Conservation (phyloP, 2,888 invertebrate genomes). For the Thecophora atra region DNA sequence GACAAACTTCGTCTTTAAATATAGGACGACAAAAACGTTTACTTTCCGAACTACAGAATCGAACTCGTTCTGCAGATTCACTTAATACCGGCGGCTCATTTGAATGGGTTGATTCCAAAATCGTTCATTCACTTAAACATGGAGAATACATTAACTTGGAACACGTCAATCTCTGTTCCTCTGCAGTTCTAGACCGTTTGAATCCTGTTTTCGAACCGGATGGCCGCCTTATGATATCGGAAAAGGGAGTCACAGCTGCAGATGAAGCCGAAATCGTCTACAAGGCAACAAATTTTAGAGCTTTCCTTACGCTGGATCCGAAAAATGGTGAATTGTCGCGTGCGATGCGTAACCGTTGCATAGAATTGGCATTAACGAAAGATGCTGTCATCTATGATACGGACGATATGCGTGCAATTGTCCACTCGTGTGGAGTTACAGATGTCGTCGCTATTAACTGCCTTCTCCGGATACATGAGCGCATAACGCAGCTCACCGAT, state of each 20-base stretch:
- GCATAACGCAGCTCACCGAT: conserved; percentile 57
- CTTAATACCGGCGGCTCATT: conserved; percentile 88
- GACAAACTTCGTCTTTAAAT: background rate
- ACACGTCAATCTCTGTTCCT: conserved; percentile 94
- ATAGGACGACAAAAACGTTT: conserved; percentile 40
- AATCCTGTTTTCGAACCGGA: conserved; percentile 95
- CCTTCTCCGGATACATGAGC: conserved; percentile 67
- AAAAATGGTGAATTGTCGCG: conserved; percentile 95
- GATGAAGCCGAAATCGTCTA: conserved; percentile 77
- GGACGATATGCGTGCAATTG: conserved; percentile 69
- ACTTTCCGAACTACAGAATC: conserved; percentile 49
- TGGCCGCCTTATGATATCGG: conserved; percentile 88
- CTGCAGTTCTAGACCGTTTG: conserved; percentile 95
- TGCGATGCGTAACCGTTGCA: conserved; percentile 98
- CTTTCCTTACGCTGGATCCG: conserved; percentile 95
- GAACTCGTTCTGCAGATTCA: conserved; percentile 68
- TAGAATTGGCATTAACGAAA: conserved; percentile 76
- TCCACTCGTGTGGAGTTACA: conserved; percentile 67
- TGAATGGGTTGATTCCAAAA: conserved; percentile 90
- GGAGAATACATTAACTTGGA: conserved; percentile 88
- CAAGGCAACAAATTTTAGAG: conserved; percentile 90
- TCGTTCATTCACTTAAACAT: conserved; percentile 83
- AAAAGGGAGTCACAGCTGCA: conserved; percentile 81
- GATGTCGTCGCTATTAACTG: conserved; percentile 64
- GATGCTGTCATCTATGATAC: conserved; percentile 61